These are phyloP conservation scores for Drosophila nigritarsus DNA, from an alignment of 2,888 invertebrate species.

Conservation along the genomic window DNA sequence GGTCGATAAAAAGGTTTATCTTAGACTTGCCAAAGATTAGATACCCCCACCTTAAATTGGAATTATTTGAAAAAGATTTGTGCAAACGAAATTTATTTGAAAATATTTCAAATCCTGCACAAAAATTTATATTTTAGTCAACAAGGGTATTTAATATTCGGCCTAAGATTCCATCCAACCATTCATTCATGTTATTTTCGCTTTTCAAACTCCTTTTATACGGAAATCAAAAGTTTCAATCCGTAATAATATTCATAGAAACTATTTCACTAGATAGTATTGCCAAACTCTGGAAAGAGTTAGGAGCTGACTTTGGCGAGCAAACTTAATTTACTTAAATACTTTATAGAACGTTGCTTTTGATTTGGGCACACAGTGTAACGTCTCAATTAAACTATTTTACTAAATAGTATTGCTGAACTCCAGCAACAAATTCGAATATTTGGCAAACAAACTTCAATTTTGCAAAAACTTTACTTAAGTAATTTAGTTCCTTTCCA, in stretches of 20 bases:
- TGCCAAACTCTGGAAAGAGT: neutral
- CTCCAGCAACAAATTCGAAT: neutral
- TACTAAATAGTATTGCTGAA: neutral
- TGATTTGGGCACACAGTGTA: too few species aligned
- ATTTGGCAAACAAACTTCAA: neutral
- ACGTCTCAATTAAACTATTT: neutral
- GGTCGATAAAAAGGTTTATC: neutral
- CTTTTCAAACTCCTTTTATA: neutral
- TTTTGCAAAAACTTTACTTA: neutral
- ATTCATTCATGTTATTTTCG: neutral
- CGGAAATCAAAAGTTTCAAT: neutral
- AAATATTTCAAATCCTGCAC: neutral
- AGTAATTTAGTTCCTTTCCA: neutral
- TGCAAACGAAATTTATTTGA: neutral
- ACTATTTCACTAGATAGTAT: neutral
- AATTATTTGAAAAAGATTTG: neutral
- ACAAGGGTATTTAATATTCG: neutral
- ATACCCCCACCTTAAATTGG: neutral
- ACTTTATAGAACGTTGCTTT: neutral
- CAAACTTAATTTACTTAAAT: neutral
- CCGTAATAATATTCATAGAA: neutral
- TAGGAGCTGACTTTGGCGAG: neutral
- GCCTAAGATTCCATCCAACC: neutral
- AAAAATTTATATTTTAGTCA: neutral
- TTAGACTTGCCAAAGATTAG: neutral